Evolutionary conservation across 2,113 vertebrate genomes (phyloP).

Genomic region (Sorex araneus): DNA sequence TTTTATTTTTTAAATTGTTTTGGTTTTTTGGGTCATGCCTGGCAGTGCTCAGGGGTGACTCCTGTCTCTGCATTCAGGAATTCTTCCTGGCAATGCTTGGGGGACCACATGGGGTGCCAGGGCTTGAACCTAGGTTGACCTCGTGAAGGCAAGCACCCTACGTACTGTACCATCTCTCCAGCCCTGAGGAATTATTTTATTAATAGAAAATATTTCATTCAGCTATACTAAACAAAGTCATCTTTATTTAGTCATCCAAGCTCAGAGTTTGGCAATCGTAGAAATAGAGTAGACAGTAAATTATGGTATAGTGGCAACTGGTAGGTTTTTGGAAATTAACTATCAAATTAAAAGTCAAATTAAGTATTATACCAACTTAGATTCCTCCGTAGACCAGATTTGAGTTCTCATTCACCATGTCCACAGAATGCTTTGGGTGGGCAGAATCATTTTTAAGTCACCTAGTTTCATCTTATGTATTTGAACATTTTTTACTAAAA

Average conservation of each 20-base stretch:
- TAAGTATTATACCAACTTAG: neutral
- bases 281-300: neutral
- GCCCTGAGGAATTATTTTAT: neutral
- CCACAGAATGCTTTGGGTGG: neutral
- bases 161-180: no score
- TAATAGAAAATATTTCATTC: conserved; percentile 6
- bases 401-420: neutral
- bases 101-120: no score
- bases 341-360: neutral
- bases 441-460: conserved; percentile 34
- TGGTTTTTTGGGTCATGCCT: no score
- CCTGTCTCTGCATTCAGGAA: no score
- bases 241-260: conserved; percentile 19
- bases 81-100: no score
- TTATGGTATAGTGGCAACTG: neutral
- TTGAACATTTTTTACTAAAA: conserved; percentile 38
- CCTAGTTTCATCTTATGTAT: neutral
- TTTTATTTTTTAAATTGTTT: no score
- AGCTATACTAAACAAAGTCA: conserved; percentile 19
- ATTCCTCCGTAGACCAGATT: neutral
- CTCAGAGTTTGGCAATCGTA: neutral
- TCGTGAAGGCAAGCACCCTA: no score
- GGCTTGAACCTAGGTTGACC: no score
- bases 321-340: neutral
- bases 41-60: no score